These are phyloP conservation scores for Pseudomugil tenellus DNA, from an alignment of 2,797 vertebrate species.

Conservation along the genomic window DNA sequence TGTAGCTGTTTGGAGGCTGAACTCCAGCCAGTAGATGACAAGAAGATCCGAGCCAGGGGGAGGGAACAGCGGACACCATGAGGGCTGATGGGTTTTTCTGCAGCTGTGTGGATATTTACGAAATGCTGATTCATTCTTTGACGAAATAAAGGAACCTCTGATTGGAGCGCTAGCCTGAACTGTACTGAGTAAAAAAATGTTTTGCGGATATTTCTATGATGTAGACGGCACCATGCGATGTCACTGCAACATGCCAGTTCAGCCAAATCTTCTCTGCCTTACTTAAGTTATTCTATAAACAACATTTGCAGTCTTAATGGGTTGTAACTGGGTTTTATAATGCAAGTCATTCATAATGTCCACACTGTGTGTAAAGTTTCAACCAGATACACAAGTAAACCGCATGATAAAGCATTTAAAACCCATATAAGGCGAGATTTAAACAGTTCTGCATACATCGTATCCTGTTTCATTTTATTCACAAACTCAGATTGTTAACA, in stretches of 20 bases:
- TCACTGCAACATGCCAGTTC: no score
- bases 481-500: not conserved
- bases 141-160: not conserved
- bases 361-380: not conserved
- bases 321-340: not conserved
- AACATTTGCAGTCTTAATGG: not conserved
- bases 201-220: not conserved
- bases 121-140: not conserved
- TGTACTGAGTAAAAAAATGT: not conserved
- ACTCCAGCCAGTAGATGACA: conserved; percentile 18
- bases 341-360: not conserved
- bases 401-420: no score
- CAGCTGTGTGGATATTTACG: not conserved
- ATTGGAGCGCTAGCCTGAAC: not conserved
- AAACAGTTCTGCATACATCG: not conserved
- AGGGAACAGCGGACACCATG: not conserved
- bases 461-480: not conserved
- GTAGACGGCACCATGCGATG: not conserved
- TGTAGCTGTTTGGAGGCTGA: conserved; percentile 29
- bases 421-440: not conserved
- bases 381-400: not conserved
- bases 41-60: conserved; percentile 18
- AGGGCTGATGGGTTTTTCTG: not conserved
- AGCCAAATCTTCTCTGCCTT: no score
- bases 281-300: no score